Conservation (phyloP, 2,888 invertebrate genomes). For the Panorpa germanica region DNA sequence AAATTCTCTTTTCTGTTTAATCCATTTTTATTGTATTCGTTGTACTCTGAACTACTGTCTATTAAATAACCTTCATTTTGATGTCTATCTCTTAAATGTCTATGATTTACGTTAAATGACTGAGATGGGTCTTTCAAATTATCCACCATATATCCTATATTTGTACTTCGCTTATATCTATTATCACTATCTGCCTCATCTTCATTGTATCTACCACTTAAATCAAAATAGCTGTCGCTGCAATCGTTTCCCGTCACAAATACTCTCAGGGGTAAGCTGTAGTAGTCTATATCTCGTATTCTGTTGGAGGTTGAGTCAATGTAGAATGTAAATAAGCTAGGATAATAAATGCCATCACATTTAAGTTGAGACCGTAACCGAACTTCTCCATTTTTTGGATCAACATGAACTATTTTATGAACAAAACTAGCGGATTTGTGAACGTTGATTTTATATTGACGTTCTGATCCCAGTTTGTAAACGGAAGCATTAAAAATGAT, state of each 20-base stretch:
- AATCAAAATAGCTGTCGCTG: constrained; percentile 33
- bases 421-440: constrained; percentile 72
- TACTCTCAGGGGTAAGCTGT: constrained; percentile 58
- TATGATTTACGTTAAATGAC: constrained; percentile 29
- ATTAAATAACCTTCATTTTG: background rate
- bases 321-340: constrained; percentile 69
- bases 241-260: constrained; percentile 55
- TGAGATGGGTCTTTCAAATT: no score
- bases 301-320: constrained; percentile 71
- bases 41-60: background rate
- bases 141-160: constrained; percentile 22
- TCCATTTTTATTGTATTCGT: constrained; percentile 3
- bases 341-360: constrained; percentile 68
- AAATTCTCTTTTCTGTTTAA: background rate
- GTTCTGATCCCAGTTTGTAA: constrained; percentile 57
- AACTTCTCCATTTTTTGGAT: constrained; percentile 54
- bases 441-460: constrained; percentile 59
- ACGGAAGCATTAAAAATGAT: constrained; percentile 63
- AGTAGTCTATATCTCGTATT: constrained; percentile 62
- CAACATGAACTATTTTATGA: constrained; percentile 54
- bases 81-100: constrained; percentile 19
- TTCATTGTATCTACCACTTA: constrained; percentile 27
- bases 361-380: constrained; percentile 49
- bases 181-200: constrained; percentile 36
- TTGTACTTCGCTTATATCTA: constrained; percentile 24